Evolutionary conservation across 2,113 vertebrate species (phyloP), one percentile per base, ranked within the genome.

Genomic region (Calyptommatus sinebrachiatus): DNA sequence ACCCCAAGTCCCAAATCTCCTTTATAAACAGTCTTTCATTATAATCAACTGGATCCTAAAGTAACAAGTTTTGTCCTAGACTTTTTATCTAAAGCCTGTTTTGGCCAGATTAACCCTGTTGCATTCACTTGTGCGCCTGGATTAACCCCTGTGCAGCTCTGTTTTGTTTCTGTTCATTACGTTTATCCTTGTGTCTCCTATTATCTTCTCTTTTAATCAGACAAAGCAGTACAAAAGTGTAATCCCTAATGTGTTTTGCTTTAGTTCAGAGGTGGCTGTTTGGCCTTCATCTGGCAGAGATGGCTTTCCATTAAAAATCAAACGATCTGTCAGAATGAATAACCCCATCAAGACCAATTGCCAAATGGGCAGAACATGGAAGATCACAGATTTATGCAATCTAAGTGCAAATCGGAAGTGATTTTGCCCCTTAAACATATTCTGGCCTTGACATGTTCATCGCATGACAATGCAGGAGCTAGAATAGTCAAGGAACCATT

Each of bases 161-260:
- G 84, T 66, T 90, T 96, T 95, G 94, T 95, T 92, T 90, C 88
- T 90, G 85, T 90, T 93, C 93, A 89, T 94, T 94, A 88, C 93
- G 85, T 88, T 93, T 88, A 94, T 91, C 94, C 94, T 83, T 82
- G 80, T 90, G 93, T 92, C 90, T 90, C 86, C 91, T 79, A 90
- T 93, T 94, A 91, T 93, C 91, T 94, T 84, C 78, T 88, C 89
- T 91, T 92, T 92, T 90, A 90, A 87, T 89, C 78, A 80, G 82
- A 90, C 88, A 92, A 93, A 93, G 87, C 84, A 87, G 88, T 77
- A 84, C 89, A 88, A 87, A 57, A 85, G 78, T 88, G 92, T 91
- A 94, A 93, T 90, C 94, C 86, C 1, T 29, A 8, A 74, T 91
- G 86, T 94, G 83, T 88, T 85, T 90, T 92, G 65, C 74, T 90